Evolutionary conservation across 2,113 vertebrate genomes (phyloP).

Genomic region (Saimiri boliviensis): DNA sequence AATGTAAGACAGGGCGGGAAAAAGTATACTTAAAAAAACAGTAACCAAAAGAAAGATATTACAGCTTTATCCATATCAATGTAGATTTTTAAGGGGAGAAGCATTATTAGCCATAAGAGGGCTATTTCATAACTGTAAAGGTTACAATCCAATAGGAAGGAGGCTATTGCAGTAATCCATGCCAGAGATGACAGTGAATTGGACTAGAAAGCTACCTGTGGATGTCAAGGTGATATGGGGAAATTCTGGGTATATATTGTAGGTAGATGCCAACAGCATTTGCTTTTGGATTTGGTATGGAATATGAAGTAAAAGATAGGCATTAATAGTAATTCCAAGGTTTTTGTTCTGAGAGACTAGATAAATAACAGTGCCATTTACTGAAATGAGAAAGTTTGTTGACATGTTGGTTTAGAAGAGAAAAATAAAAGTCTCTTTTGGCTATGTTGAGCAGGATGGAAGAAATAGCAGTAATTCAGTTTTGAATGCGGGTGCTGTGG

Average conservation of each 20-base stretch:
- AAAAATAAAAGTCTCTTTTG: constrained; percentile 32
- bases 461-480: neutral
- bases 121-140: neutral
- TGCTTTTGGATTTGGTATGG: neutral
- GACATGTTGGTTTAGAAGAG: neutral
- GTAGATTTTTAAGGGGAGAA: neutral
- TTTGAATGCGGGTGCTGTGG: neutral
- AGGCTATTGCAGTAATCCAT: neutral
- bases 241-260: neutral
- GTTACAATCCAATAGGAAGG: neutral
- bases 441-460: neutral
- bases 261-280: neutral
- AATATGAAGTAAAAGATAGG: neutral
- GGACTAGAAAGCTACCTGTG: neutral
- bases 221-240: neutral
- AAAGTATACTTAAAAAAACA: neutral
- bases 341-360: neutral
- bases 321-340: neutral
- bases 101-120: neutral
- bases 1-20: neutral
- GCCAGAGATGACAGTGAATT: neutral
- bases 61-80: neutral
- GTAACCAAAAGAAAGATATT: neutral
- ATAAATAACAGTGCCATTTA: neutral
- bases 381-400: neutral